Percentiles rank a stretch among this genome's conserved stretches.
These are phyloP conservation scores for Lamellibrachia columna DNA, from an alignment of 2,888 invertebrate genomes.

Conservation along the genomic window DNA sequence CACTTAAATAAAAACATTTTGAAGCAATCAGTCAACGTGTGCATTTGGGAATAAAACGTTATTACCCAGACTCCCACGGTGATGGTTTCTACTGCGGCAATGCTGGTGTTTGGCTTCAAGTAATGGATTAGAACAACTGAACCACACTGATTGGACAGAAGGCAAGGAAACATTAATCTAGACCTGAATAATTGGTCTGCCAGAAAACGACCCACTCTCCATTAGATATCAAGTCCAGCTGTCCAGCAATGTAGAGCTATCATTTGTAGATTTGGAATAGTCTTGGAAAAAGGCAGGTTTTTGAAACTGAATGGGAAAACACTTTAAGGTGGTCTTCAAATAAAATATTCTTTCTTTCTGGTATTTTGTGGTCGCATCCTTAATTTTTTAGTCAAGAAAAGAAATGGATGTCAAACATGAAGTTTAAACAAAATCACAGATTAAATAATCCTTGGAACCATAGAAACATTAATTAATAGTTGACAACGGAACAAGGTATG, in stretches of 20 bases:
- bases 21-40: neutral
- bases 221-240: neutral
- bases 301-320: neutral
- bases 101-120: neutral
- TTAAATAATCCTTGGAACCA: too few species aligned
- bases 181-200: neutral
- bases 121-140: neutral
- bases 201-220: neutral
- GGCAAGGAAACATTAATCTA: neutral
- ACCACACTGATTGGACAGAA: neutral
- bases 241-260: neutral
- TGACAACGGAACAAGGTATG: neutral
- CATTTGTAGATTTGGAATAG: neutral
- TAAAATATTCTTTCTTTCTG: too few species aligned
- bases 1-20: neutral
- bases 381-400: too few species aligned
- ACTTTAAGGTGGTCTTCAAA: neutral
- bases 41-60: neutral
- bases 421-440: too few species aligned
- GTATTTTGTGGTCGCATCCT: too few species aligned
- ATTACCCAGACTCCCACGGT: neutral
- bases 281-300: neutral
- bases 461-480: too few species aligned
- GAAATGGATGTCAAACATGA: too few species aligned
- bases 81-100: neutral